Percentiles rank a stretch among this genome's conserved stretches.
Evolutionary conservation across 2,888 invertebrate species (phyloP).

Genomic region (Agrypnus murinus): DNA sequence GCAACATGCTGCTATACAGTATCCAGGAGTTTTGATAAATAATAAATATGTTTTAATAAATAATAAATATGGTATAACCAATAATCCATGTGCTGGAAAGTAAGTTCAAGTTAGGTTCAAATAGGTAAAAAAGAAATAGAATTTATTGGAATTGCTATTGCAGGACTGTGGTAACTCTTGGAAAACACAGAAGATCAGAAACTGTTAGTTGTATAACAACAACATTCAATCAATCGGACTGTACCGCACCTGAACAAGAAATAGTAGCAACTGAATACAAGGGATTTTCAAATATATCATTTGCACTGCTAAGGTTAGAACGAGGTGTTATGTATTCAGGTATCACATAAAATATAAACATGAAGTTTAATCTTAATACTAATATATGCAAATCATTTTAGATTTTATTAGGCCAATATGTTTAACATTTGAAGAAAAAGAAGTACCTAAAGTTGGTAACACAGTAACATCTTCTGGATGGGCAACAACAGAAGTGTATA

Average conservation of each 20-base stretch:
- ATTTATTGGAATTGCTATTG: too few species aligned
- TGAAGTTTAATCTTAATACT: too few species aligned
- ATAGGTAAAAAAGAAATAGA: too few species aligned
- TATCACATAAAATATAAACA: too few species aligned
- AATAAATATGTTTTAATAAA: conserved; percentile 12
- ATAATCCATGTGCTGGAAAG: too few species aligned
- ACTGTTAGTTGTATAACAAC: neutral
- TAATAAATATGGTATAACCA: too few species aligned
- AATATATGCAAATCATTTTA: conserved; percentile 16
- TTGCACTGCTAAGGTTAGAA: neutral
- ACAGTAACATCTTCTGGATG: conserved; percentile 17
- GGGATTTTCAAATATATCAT: neutral
- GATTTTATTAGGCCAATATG: too few species aligned
- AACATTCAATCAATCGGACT: neutral
- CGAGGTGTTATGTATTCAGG: neutral
- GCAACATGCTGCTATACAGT: neutral
- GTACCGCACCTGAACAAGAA: conserved; percentile 17
- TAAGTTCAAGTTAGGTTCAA: too few species aligned
- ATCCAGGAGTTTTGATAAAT: conserved; percentile 17
- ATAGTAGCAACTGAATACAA: too few species aligned
- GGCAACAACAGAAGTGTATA: conserved; percentile 1
- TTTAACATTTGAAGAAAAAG: conserved; percentile 6
- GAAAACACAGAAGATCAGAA: conserved; percentile 8
- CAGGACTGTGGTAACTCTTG: conserved; percentile 8
- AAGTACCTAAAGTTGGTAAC: neutral